Percentiles rank a stretch among this genome's conserved stretches.
phyloP scores from a whole-genome alignment of 2,113 vertebrate genomes.

The Butorides virescens region DNA sequence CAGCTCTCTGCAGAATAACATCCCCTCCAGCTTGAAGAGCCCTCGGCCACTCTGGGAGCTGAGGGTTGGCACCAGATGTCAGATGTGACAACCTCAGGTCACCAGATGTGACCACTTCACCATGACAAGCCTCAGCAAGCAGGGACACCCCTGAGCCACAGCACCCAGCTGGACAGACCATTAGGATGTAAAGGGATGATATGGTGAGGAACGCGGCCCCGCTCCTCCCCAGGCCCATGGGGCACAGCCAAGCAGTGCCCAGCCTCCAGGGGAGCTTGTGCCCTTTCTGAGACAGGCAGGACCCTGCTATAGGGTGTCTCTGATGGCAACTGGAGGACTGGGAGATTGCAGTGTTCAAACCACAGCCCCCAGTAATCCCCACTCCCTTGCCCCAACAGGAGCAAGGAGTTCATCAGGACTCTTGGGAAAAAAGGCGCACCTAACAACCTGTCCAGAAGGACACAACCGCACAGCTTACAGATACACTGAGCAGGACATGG shows the following conservation, averaged over 20 bases:
- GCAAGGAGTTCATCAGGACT: background rate
- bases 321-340: background rate
- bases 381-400: background rate
- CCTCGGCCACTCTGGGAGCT: fast-evolving
- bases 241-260: background rate
- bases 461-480: background rate
- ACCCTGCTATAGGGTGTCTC: background rate
- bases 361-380: background rate
- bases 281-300: background rate
- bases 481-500: background rate
- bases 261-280: background rate
- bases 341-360: background rate
- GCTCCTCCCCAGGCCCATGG: background rate
- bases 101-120: background rate
- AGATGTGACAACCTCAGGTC: too few species aligned
- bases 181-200: background rate
- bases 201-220: background rate
- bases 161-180: background rate
- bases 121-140: background rate
- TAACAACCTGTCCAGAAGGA: background rate
- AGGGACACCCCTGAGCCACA: background rate
- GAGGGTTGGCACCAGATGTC: background rate
- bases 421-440: background rate
- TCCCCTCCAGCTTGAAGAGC: fast-evolving
- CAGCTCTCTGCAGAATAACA: background rate